Conservation (phyloP, 2,113 vertebrate genomes). For the Psilopsiagon aurifrons region DNA sequence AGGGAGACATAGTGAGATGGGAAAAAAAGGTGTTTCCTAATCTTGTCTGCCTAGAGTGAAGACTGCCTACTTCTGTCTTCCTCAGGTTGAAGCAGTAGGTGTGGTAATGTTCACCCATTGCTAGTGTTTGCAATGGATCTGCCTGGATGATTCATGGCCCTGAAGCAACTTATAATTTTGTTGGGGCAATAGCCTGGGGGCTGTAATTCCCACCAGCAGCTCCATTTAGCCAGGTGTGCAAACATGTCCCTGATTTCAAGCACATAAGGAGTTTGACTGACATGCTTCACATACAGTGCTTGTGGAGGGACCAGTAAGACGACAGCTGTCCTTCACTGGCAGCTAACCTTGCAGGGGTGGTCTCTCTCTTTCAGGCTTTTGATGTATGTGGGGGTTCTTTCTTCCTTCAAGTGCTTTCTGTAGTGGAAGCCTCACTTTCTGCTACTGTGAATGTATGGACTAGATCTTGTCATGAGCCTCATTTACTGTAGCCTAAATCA, state of each 20-base stretch:
- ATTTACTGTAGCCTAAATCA: background rate
- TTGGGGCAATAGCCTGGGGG: background rate
- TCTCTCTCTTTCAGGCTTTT: background rate
- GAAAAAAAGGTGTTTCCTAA: background rate
- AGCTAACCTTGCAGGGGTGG: background rate
- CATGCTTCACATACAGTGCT: background rate
- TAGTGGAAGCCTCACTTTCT: background rate
- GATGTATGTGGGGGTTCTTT: background rate
- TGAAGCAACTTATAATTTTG: background rate
- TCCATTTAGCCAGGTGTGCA: background rate
- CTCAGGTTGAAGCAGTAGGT: background rate
- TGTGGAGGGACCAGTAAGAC: rapidly evolving
- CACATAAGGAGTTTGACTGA: background rate
- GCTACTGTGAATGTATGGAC: background rate
- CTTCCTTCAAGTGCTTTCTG: background rate
- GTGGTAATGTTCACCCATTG: background rate
- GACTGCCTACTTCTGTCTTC: background rate
- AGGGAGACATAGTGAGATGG: background rate
- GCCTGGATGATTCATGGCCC: background rate
- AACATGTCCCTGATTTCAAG: background rate
- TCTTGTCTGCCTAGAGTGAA: background rate
- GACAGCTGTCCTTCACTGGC: background rate
- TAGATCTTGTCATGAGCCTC: background rate
- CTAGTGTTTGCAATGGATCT: background rate
- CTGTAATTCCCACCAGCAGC: background rate